phyloP scores from a whole-genome alignment of 2,888 invertebrate species.

The Epirrhoe tristata region DNA sequence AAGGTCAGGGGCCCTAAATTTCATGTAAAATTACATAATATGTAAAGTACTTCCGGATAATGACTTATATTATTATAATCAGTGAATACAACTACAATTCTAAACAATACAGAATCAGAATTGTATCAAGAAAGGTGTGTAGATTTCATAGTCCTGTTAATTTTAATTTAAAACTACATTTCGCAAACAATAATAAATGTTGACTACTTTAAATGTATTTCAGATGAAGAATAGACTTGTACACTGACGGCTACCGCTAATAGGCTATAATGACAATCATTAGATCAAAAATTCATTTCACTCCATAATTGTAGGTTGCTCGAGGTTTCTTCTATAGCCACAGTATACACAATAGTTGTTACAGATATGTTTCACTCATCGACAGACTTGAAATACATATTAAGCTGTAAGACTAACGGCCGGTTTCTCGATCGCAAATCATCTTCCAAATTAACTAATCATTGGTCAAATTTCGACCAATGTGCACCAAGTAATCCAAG shows the following conservation, averaged over 20 bases:
- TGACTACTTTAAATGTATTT: too few relatives aligned
- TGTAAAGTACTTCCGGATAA: slow-evolving; percentile 8
- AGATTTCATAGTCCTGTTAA: not conserved
- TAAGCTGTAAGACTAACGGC: too few relatives aligned
- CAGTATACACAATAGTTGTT: slow-evolving; percentile 7
- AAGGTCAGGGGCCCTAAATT: slow-evolving; percentile 28
- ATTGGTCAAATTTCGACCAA: too few relatives aligned
- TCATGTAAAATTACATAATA: slow-evolving; percentile 19
- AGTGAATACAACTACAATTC: not conserved
- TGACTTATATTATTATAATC: not conserved
- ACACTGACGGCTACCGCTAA: slow-evolving; percentile 57
- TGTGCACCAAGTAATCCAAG: too few relatives aligned
- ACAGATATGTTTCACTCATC: not conserved
- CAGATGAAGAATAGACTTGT: too few relatives aligned
- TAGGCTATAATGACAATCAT: slow-evolving; percentile 69
- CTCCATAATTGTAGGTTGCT: slow-evolving; percentile 60
- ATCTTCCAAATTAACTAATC: too few relatives aligned
- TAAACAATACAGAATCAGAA: not conserved
- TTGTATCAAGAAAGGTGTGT: not conserved
- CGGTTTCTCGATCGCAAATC: too few relatives aligned
- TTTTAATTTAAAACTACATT: too few relatives aligned
- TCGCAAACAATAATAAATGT: too few relatives aligned
- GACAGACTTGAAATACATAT: too few relatives aligned
- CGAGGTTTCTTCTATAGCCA: slow-evolving; percentile 38
- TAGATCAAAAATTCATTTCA: slow-evolving; percentile 60